Evolutionary conservation across 2,888 invertebrate genomes (phyloP).

Genomic region (Agonopterix heracliana): DNA sequence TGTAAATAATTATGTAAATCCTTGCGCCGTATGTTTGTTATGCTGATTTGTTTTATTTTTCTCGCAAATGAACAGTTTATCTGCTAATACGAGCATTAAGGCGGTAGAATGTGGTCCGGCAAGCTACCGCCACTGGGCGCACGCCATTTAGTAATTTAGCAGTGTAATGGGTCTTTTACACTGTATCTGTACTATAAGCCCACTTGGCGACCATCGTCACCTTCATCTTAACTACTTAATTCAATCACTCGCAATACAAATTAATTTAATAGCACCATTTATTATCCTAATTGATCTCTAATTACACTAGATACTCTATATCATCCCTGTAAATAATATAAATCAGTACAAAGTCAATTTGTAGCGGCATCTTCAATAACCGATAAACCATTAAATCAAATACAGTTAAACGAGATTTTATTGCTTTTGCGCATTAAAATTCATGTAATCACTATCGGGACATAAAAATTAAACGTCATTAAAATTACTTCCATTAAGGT

Average conservation of each 20-base stretch:
- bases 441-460: conserved; percentile 52
- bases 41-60: conserved; percentile 51
- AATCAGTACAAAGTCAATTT: conserved; percentile 34
- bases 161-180: conserved; percentile 41
- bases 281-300: conserved; percentile 4
- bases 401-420: conserved; percentile 50
- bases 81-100: conserved; percentile 46
- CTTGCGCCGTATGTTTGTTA: conserved; percentile 46
- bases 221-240: conserved; percentile 5
- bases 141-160: conserved; percentile 59
- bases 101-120: conserved; percentile 41
- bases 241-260: conserved; percentile 1
- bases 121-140: conserved; percentile 27
- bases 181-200: conserved; percentile 22
- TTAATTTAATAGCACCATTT: conserved; percentile 2
- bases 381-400: conserved; percentile 45
- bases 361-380: conserved; percentile 43
- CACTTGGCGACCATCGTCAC: conserved; percentile 7
- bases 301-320: conserved; percentile 26
- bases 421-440: conserved; percentile 63
- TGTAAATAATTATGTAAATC: conserved; percentile 23
- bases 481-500: conserved; percentile 63
- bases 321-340: background rate
- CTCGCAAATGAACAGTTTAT: conserved; percentile 52
- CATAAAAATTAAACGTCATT: conserved; percentile 56